A percentile compares a stretch with the other conserved stretches of the same genome.
Conservation (phyloP, 2,797 vertebrate species). For the Sarcophilus harrisii region DNA sequence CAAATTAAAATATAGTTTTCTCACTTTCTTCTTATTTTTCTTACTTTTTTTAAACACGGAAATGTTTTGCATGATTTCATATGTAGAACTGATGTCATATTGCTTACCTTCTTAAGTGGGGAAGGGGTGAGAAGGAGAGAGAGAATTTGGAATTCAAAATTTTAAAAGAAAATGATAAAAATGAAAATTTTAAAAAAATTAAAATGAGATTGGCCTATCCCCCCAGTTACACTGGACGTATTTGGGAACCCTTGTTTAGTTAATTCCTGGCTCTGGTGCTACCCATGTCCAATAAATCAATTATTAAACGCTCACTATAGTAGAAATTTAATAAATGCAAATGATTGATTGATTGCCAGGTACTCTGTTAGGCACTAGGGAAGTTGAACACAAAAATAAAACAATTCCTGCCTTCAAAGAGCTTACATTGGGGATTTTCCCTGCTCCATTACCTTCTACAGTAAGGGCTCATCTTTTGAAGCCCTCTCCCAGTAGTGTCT, state of each 20-base stretch:
- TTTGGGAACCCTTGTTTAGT: not conserved
- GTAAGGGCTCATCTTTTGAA: slow-evolving; percentile 71
- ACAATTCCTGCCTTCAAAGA: not conserved
- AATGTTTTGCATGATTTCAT: not conserved
- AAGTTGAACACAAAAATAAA: not conserved
- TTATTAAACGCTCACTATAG: not conserved
- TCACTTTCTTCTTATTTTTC: not conserved
- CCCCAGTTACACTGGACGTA: not conserved
- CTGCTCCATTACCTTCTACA: slow-evolving; percentile 58
- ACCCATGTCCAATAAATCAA: not conserved
- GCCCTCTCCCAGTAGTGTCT: slow-evolving; percentile 65
- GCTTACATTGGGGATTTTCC: not conserved
- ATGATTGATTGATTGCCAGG: not conserved
- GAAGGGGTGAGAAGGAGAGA: not conserved
- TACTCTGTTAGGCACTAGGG: not conserved
- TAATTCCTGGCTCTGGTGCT: not conserved
- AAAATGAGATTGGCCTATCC: not conserved
- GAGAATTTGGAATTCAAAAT: not conserved
- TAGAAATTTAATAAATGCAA: not conserved
- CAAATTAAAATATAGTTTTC: not conserved
- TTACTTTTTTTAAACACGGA: not conserved
- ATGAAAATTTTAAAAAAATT: not conserved
- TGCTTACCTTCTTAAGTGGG: not conserved
- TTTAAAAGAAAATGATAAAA: not conserved
- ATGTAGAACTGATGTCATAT: not conserved